Evolutionary conservation across 2,888 invertebrate genomes (phyloP), one percentile per base, ranked within the genome.

Genomic region (Tortricodes alternella): DNA sequence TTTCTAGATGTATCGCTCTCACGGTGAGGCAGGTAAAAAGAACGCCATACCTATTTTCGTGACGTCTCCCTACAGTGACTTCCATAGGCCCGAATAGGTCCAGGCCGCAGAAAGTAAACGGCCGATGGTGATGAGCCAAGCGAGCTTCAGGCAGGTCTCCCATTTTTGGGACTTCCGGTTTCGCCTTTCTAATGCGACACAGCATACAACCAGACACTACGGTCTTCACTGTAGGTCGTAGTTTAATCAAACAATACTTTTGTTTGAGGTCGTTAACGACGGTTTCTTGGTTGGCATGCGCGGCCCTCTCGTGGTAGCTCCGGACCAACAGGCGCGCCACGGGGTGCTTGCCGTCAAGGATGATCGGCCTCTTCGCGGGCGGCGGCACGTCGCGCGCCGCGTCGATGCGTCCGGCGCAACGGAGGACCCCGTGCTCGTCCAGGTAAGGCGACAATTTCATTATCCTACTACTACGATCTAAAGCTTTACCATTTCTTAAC

Each of bases 1-100:
- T 6, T 35, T 67, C 67, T 6, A 67, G 44, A 29, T 65, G 65
- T 2, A 66, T 34, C 1, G 65, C 64, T n/a, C 65, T 49, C 2
- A 63, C 59, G 5, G 66, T 65, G 0, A 66, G 23, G 19, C 66
- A 66, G 5, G 63, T 65, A 34, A 68, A 68, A 1, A 66, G 11
- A 0, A 61, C 64, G 1, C 63, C 65, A 16, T 61, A 67, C 9
- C 59, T 13, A 5, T 56, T 60, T 27, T 58, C 53, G 27, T 48
- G 19, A 1, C 53, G 34, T 15, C 64, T 21, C 1, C 62, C 61
- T 2, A 63, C 35, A 0, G 64, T 58, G 0, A 64, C 49, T 9
- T 53, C 60, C 50, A 64, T 48, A 0, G 63, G 62, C 0, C 65
- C 63, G 16, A 66, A 65, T 1, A 62, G 34, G 13, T 64, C 65